Percentiles rank a stretch among this genome's conserved stretches.
Conservation (phyloP, 2,797 vertebrate species). For the Lacerta viridis region DNA sequence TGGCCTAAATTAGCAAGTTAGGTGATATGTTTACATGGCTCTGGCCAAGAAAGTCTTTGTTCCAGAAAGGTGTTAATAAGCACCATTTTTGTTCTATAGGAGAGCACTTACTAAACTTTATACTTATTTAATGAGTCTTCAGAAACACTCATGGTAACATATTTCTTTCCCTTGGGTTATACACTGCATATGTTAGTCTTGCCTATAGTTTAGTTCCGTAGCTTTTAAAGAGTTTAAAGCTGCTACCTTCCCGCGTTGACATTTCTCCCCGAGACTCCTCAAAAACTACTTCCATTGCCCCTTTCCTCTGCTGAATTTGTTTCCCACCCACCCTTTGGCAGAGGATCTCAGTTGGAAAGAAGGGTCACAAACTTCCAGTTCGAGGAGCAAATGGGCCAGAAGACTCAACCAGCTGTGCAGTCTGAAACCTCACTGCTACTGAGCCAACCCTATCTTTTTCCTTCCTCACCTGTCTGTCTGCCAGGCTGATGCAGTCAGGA, state of each 20-base stretch:
- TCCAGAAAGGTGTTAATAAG: constrained; percentile 63
- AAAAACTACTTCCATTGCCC: constrained; percentile 17
- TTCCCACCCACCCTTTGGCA: constrained; percentile 41
- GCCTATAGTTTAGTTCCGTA: constrained; percentile 52
- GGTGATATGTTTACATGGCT: constrained; percentile 66
- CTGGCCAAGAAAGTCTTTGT: constrained; percentile 64
- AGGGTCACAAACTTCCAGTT: constrained; percentile 41
- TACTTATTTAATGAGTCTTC: constrained; percentile 72
- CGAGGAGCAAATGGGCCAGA: constrained; percentile 53
- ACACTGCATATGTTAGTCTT: constrained; percentile 56
- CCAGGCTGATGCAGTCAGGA: not conserved
- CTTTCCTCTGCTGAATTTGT: constrained; percentile 61
- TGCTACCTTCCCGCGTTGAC: constrained; percentile 72
- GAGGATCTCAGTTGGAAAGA: constrained; percentile 60
- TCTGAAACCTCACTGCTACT: constrained; percentile 41
- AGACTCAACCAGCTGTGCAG: constrained; percentile 42
- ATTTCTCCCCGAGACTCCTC: constrained; percentile 58
- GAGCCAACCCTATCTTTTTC: constrained; percentile 45
- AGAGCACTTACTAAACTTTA: constrained; percentile 71
- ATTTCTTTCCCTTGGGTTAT: constrained; percentile 74
- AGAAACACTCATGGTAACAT: constrained; percentile 71
- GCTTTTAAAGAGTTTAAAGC: constrained; percentile 62
- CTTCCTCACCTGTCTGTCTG: not conserved
- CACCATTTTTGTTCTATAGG: constrained; percentile 75
- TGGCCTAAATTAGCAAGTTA: constrained; percentile 56